Percentiles rank a stretch among this genome's conserved stretches.
Conservation (phyloP, 2,797 vertebrate genomes). For the Muraenolepis orangiensis region DNA sequence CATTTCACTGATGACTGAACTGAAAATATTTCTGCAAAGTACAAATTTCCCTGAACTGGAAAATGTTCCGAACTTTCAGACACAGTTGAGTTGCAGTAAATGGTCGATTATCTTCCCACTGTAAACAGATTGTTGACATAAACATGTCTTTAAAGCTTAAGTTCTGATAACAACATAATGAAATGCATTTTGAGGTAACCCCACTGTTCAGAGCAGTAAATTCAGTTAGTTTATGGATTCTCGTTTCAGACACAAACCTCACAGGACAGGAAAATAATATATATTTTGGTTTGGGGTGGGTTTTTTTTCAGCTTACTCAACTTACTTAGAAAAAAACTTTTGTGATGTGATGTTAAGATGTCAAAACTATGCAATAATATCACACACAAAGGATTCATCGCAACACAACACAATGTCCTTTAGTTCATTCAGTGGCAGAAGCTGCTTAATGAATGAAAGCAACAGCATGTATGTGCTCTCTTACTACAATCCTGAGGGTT, state of each 20-base stretch:
- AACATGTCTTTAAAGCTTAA: neutral
- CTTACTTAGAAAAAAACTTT: slow-evolving; percentile 72
- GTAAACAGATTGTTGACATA: neutral
- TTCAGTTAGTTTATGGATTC: slow-evolving; percentile 15
- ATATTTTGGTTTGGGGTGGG: slow-evolving; percentile 41
- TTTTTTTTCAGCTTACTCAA: slow-evolving; percentile 66
- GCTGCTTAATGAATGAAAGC: slow-evolving; percentile 64
- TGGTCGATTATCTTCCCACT: neutral
- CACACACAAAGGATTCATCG: slow-evolving; percentile 67
- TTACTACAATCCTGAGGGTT: slow-evolving; percentile 51
- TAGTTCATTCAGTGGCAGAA: slow-evolving; percentile 60
- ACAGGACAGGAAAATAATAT: slow-evolving; percentile 36
- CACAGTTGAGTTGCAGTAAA: neutral
- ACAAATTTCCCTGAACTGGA: slow-evolving; percentile 34
- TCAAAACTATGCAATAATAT: slow-evolving; percentile 84
- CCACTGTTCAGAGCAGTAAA: slow-evolving; percentile 23
- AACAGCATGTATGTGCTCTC: slow-evolving; percentile 53
- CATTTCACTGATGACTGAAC: slow-evolving; percentile 19
- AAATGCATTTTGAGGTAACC: slow-evolving; percentile 22
- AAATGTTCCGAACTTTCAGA: slow-evolving; percentile 38
- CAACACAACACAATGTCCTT: slow-evolving; percentile 67
- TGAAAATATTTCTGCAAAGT: slow-evolving; percentile 54
- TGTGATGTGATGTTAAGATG: slow-evolving; percentile 69
- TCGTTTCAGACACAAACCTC: slow-evolving; percentile 26
- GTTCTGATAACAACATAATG: neutral